phyloP scores from a whole-genome alignment of 2,888 invertebrate species.

The Coleophora deauratella region DNA sequence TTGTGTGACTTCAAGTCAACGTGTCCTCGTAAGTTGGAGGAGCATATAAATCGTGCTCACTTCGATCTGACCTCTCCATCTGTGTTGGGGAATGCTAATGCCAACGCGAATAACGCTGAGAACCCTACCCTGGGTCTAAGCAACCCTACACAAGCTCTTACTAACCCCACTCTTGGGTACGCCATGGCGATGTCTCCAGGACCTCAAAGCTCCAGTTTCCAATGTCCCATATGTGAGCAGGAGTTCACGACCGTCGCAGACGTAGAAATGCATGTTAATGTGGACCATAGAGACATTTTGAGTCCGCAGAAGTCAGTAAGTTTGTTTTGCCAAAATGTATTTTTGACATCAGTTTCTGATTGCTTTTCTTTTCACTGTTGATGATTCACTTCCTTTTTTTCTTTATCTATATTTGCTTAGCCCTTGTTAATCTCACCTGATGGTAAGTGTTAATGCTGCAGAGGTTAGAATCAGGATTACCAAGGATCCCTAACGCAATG shows the following conservation, averaged over 20 bases:
- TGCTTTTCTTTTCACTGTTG: no score
- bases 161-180: slow-evolving; percentile 27
- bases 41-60: slow-evolving; percentile 88
- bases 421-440: no score
- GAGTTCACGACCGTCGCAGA: slow-evolving; percentile 83
- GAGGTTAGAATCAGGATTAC: no score
- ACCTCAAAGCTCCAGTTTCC: slow-evolving; percentile 70
- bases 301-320: slow-evolving; percentile 75
- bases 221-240: slow-evolving; percentile 86
- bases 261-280: slow-evolving; percentile 89
- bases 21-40: slow-evolving; percentile 82
- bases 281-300: slow-evolving; percentile 86
- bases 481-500: no score
- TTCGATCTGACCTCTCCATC: slow-evolving; percentile 87
- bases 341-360: no score
- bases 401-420: no score
- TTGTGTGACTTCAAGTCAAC: slow-evolving; percentile 84
- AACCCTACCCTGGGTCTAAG: slow-evolving; percentile 39
- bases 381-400: no score
- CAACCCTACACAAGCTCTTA: slow-evolving; percentile 8
- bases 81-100: slow-evolving; percentile 56
- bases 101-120: slow-evolving; percentile 33
- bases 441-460: no score
- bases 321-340: slow-evolving; percentile 2
- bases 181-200: slow-evolving; percentile 67